Evolutionary conservation across 2,888 invertebrate species (phyloP), one percentile per base, ranked within the genome.

Genomic region (Cryptocephalus primarius): DNA sequence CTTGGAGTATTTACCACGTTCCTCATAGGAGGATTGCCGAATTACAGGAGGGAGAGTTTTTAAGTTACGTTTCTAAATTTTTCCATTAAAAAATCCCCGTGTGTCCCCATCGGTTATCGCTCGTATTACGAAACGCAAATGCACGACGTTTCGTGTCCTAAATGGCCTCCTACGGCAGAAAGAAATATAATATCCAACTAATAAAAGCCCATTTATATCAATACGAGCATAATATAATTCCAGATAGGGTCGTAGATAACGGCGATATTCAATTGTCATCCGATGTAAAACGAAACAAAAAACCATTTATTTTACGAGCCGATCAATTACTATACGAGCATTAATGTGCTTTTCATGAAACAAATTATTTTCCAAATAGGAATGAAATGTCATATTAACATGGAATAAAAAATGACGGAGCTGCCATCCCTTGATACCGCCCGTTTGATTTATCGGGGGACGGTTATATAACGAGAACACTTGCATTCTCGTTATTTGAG

Each of bases 171-270:
- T 22, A 45, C 40, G 42, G 40, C 14, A 48, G 43, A 52, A 48
- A 46, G 51, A 47, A 53, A 53, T 44, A 48, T 48, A 47, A 53
- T 53, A 53, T 49, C 45, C 41, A n/a, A 46, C 53, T 51, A 51
- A 53, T 53, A 51, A 49, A 53, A 50, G 43, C n/a, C 48, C 53
- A 53, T 53, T 53, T 48, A 51, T 49, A 47, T 49, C 53, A 51
- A 53, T 53, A 53, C 39, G 44, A 47, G 42, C 41, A 45, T 52
- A 51, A 53, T 51, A 49, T 49, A 53, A 53, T 53, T 51, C 43
- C 44, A 48, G 53, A 53, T 53, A 44, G 46, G 47, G 45, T 11
- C n/a, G 36, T 4, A 11, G 36, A 36, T 36, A 36, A 36, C 36
- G 36, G 36, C n/a, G 12, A 36, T 36, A 36, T 36, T 36, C 36